Percentiles rank a stretch among this genome's conserved stretches.
These are phyloP conservation scores for Thunnus thynnus DNA, from an alignment of 2,113 vertebrate genomes.

Conservation along the genomic window DNA sequence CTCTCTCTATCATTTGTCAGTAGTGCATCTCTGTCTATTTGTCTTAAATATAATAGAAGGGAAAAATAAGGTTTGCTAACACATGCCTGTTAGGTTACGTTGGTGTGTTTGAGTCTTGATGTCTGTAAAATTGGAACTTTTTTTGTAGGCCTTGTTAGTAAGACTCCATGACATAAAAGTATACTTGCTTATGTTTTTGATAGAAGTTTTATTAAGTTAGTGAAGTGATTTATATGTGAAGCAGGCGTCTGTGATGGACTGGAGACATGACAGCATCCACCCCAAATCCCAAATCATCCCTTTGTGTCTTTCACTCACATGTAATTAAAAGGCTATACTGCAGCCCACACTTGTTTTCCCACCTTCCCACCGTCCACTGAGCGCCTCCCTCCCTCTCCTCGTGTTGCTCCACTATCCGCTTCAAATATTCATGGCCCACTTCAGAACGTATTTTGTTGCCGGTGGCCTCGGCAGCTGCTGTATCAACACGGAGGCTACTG, in stretches of 20 bases:
- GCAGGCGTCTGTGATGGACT: neutral
- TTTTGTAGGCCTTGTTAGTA: neutral
- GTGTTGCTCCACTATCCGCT: constrained; percentile 30
- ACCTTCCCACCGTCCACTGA: constrained; percentile 16
- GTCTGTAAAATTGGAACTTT: neutral
- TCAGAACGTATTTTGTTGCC: constrained; percentile 52
- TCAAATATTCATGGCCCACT: constrained; percentile 74
- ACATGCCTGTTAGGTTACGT: too few relatives aligned
- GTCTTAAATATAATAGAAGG: neutral
- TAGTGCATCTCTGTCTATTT: neutral
- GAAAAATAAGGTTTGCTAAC: neutral
- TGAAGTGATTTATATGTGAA: constrained; percentile 9
- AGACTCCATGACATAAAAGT: neutral
- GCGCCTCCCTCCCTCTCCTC: constrained; percentile 30
- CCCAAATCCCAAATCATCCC: constrained; percentile 5
- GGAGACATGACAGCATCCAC: neutral
- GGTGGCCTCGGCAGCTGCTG: constrained; percentile 44
- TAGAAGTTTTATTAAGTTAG: neutral
- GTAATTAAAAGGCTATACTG: constrained; percentile 26
- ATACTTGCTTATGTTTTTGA: too few relatives aligned
- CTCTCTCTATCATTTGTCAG: neutral
- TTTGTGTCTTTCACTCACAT: constrained; percentile 28
- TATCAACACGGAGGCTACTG: constrained; percentile 31
- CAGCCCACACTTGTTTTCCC: constrained; percentile 40
- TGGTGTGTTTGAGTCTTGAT: neutral